Conservation (phyloP, 2,113 vertebrate species). For the Atrichornis clamosus region DNA sequence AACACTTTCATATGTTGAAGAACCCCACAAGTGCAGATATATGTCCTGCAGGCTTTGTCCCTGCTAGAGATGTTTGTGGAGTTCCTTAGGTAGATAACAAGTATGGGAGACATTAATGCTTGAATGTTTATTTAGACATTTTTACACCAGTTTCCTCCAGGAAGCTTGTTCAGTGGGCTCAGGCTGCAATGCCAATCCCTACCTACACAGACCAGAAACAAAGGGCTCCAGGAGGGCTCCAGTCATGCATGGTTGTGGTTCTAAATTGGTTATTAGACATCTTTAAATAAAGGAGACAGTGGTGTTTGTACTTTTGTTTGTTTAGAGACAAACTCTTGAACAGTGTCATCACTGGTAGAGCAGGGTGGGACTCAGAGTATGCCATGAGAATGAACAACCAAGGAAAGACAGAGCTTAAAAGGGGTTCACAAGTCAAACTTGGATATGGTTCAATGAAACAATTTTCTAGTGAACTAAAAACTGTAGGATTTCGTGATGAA, state of each 20-base stretch:
- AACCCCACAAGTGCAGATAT: background rate
- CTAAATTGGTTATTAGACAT: fast-evolving
- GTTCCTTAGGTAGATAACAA: background rate
- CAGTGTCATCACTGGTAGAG: background rate
- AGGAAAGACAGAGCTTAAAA: background rate
- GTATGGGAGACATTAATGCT: background rate
- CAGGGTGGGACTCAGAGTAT: background rate
- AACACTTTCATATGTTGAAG: background rate
- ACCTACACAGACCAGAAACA: background rate
- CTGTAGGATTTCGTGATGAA: background rate
- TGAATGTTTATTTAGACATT: background rate
- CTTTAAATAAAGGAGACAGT: background rate
- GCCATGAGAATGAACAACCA: background rate
- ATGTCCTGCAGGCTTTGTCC: background rate
- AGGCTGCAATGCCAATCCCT: background rate
- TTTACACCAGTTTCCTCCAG: background rate
- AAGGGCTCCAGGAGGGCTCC: background rate
- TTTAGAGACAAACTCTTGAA: background rate
- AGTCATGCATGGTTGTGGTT: background rate
- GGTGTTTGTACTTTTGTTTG: background rate
- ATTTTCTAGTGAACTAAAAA: background rate
- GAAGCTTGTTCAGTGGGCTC: background rate
- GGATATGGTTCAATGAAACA: background rate
- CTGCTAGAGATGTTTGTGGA: background rate
- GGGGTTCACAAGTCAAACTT: background rate